Evolutionary conservation across 2,113 vertebrate species (phyloP).

Genomic region (Cryptotis parvus): DNA sequence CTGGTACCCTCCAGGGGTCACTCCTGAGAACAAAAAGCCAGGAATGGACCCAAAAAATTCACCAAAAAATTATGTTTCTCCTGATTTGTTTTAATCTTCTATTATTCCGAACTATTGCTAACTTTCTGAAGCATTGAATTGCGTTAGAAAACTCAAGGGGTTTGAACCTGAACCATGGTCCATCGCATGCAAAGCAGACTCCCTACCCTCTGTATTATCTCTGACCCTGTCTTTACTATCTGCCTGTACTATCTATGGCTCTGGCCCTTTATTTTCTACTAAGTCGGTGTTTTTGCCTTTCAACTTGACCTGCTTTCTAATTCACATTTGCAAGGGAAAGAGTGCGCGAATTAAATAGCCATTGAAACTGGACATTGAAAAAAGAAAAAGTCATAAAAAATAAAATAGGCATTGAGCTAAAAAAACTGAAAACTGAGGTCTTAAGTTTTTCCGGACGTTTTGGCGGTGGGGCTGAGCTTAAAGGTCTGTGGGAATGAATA

Average conservation of each 20-base stretch:
- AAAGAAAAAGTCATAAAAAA: no score
- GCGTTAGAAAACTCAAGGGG: conserved; percentile 16
- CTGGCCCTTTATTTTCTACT: neutral
- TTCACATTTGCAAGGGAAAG: neutral
- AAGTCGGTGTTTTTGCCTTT: neutral
- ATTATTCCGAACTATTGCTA: conserved; percentile 25
- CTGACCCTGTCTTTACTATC: no score
- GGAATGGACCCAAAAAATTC: no score
- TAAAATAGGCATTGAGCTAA: no score
- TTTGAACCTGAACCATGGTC: no score
- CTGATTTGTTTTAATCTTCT: neutral
- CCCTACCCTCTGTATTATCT: no score
- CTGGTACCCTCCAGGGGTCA: no score
- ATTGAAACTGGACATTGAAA: neutral
- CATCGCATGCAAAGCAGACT: no score
- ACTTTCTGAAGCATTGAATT: conserved; percentile 54
- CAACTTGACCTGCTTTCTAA: conserved; percentile 14
- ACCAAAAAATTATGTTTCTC: neutral
- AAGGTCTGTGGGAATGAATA: neutral
- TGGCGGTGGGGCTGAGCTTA: neutral
- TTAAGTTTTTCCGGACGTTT: neutral
- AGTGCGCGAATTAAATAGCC: neutral
- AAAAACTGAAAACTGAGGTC: neutral
- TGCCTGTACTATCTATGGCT: no score
- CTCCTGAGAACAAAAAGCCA: no score